A percentile compares a stretch with the other conserved stretches of the same genome.
phyloP scores from a whole-genome alignment of 2,888 invertebrate species.

The Rotaria socialis region DNA sequence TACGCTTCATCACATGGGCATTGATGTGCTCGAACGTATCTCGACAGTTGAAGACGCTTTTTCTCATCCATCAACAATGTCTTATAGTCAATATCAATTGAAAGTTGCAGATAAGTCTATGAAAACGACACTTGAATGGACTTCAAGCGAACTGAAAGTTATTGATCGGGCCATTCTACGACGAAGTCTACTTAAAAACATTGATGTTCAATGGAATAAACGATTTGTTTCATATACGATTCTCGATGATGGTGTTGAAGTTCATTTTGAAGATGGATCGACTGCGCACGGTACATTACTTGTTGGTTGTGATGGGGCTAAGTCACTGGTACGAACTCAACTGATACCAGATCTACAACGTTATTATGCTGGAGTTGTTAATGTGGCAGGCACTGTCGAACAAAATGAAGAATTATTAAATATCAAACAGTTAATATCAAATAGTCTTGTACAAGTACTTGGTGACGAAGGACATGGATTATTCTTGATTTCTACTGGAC shows the following conservation, averaged over 20 bases:
- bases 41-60: background rate
- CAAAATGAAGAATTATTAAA: background rate
- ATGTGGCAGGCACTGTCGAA: background rate
- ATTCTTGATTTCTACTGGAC: background rate
- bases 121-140: too few species aligned
- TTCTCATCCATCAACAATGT: background rate
- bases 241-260: background rate
- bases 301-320: conserved; percentile 15
- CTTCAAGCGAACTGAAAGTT: too few species aligned
- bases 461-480: background rate
- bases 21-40: background rate
- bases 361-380: background rate
- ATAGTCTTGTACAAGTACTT: background rate
- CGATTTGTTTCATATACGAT: background rate
- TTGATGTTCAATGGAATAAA: conserved; percentile 25
- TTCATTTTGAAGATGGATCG: background rate
- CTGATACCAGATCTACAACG: background rate
- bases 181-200: background rate
- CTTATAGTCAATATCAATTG: background rate
- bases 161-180: background rate
- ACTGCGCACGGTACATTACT: background rate
- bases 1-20: background rate
- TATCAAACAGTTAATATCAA: background rate
- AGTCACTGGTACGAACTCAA: background rate
- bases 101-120: background rate